A percentile compares a stretch with the other conserved stretches of the same genome.
phyloP scores from a whole-genome alignment of 37 sponge, comb jelly and placozoan genomes.

The Halichondria panicea region DNA sequence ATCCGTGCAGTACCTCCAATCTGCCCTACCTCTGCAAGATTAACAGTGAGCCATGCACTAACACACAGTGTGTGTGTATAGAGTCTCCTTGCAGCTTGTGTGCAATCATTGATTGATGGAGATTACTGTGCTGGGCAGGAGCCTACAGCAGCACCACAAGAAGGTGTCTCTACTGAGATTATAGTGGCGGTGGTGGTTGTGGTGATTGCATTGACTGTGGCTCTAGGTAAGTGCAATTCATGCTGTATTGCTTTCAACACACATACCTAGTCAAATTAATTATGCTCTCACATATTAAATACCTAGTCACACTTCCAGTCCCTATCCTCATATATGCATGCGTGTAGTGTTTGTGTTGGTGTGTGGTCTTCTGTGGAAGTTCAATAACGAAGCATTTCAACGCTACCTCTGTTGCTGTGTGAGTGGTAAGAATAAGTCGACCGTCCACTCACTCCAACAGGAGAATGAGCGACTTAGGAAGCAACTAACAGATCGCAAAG shows the following conservation, averaged over 20 bases:
- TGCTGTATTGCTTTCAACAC: too few relatives aligned
- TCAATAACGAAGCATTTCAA: conserved; percentile 53
- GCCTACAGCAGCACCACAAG: background rate
- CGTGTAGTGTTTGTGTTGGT: conserved; percentile 32
- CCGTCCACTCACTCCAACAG: conserved; percentile 63
- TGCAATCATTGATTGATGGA: conserved; percentile 18
- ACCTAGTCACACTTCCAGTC: too few relatives aligned
- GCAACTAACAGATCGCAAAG: conserved; percentile 60
- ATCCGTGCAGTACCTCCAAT: conserved; percentile 21
- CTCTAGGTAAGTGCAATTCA: too few relatives aligned
- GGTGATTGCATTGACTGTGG: conserved; percentile 3
- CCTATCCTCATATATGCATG: too few relatives aligned
- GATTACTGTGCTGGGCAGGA: conserved; percentile 1
- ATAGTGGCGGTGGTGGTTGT: conserved; percentile 7
- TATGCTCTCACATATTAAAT: too few relatives aligned
- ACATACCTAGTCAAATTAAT: too few relatives aligned
- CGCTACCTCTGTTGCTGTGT: conserved; percentile 60
- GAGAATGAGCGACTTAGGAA: conserved; percentile 73
- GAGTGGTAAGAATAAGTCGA: background rate
- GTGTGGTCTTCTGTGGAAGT: conserved; percentile 57
- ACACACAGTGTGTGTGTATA: background rate
- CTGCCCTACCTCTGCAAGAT: conserved; percentile 60
- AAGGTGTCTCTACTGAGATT: background rate
- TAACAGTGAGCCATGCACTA: conserved; percentile 16
- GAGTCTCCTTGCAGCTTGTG: conserved; percentile 1